Base-by-base conservation (phyloP, 2,888 invertebrate species). In the Drosophila paranaensis region DNA sequence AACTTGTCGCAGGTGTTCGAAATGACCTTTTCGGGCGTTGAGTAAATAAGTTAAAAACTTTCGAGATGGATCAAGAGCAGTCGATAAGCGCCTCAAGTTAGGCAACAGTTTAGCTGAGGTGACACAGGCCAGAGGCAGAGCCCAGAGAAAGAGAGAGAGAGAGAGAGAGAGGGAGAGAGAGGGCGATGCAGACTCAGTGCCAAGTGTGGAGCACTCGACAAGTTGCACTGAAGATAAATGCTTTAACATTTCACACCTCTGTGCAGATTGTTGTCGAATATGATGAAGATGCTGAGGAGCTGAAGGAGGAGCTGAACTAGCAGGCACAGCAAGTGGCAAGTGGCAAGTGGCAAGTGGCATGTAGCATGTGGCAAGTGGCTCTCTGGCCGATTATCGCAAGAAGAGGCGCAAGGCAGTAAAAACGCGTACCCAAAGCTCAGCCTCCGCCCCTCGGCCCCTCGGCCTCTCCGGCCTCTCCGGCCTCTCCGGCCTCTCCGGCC, bases 391-490 rank as follows among this genome's bases (percentile, higher is more conserved):
- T 84, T 78, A 79, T 79, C 81, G 66, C 78, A 62, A 39, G 42
- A 72, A 77, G 67, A 72, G 81, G 84, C 75, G 62, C 72, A 67
- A 82, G 67, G 80, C 82, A 64, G 70, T 37, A 61, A 69, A 69
- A 71, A 39, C 35, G 16, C 57, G 39, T 48, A 27, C 66, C 48
- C 30, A 2, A 11, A 16, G n/a, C 16, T 3, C 30, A 20, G 20
- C 20, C 20, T 20, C 20, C 20, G 20, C 40, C 66, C 48, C 30
- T 5, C 16, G 11, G n/a, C 5, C 14, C 27, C n/a, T 10, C 54
- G 56, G 20, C 20, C 20, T 20, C 20, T n/a, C n/a, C n/a, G n/a
- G n/a, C n/a, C n/a, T n/a, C n/a, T n/a, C n/a, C n/a, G n/a, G n/a
- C n/a, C n/a, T n/a, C n/a, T n/a, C n/a, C n/a, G n/a, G n/a, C n/a